These are phyloP conservation scores for Anhinga rufa DNA, from an alignment of 2,113 vertebrate genomes.

Conservation along the genomic window DNA sequence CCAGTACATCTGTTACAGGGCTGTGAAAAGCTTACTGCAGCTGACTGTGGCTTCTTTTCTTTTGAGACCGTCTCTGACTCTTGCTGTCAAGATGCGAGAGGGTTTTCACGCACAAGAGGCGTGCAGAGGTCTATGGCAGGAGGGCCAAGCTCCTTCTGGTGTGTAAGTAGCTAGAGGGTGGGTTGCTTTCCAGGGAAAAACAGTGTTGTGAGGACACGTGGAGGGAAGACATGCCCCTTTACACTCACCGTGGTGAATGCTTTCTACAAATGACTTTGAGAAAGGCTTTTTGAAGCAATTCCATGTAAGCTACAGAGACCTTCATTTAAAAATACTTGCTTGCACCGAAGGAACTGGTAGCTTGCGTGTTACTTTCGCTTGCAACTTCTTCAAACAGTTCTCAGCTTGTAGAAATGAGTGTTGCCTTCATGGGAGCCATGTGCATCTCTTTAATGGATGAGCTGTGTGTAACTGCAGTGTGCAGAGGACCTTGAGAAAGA, in stretches of 20 bases:
- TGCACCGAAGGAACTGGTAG: neutral
- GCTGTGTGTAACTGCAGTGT: neutral
- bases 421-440: neutral
- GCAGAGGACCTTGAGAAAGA: neutral
- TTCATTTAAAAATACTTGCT: neutral
- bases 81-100: neutral
- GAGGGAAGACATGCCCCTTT: neutral
- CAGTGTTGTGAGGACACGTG: accelerated
- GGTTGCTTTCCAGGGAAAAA: neutral
- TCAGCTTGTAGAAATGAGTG: neutral
- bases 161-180: neutral
- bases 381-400: neutral
- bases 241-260: neutral
- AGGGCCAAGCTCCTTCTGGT: neutral
- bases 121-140: neutral
- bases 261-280: neutral
- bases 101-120: neutral
- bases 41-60: neutral
- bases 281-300: neutral
- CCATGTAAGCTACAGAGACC: neutral
- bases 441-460: accelerated
- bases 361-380: neutral
- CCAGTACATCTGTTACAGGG: neutral
- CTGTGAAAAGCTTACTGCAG: neutral
- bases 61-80: neutral